Evolutionary conservation across 2,888 invertebrate genomes (phyloP).

Genomic region (Amblyjoppa proteus): DNA sequence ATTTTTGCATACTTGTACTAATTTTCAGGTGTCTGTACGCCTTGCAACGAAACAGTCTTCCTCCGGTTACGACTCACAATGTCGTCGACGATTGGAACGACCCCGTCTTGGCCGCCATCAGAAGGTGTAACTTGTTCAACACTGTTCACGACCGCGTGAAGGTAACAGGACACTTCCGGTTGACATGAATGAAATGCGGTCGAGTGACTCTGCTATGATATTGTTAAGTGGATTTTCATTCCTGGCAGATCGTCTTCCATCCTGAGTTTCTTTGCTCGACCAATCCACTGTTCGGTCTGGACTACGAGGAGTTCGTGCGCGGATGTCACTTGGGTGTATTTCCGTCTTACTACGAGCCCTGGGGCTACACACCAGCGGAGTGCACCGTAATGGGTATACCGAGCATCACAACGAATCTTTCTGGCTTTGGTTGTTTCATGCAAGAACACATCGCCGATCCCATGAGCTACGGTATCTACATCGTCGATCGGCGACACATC

Average conservation of each 20-base stretch:
- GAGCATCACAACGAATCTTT: conserved; percentile 98
- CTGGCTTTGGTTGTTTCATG: conserved; percentile 99
- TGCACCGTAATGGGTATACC: conserved; percentile 99
- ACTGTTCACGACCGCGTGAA: conserved; percentile 97
- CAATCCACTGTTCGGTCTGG: conserved; percentile 98
- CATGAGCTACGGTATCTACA: conserved; percentile 99
- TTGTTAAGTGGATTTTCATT: conserved; percentile 23
- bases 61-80: conserved; percentile 99
- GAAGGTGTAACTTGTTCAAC: conserved; percentile 97
- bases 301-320: conserved; percentile 99
- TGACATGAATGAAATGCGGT: conserved; percentile 11
- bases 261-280: conserved; percentile 99
- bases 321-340: conserved; percentile 99
- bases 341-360: conserved; percentile 99
- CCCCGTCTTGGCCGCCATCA: conserved; percentile 94
- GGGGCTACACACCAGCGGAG: conserved; percentile 99
- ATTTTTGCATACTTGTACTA: neutral
- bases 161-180: conserved; percentile 85
- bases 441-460: conserved; percentile 99
- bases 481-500: conserved; percentile 97
- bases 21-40: conserved; percentile 92
- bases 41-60: conserved; percentile 94
- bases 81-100: conserved; percentile 94
- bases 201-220: conserved; percentile 1
- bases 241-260: conserved; percentile 96